phyloP scores from a whole-genome alignment of 2,888 invertebrate genomes.

The Apotomis turbidana region DNA sequence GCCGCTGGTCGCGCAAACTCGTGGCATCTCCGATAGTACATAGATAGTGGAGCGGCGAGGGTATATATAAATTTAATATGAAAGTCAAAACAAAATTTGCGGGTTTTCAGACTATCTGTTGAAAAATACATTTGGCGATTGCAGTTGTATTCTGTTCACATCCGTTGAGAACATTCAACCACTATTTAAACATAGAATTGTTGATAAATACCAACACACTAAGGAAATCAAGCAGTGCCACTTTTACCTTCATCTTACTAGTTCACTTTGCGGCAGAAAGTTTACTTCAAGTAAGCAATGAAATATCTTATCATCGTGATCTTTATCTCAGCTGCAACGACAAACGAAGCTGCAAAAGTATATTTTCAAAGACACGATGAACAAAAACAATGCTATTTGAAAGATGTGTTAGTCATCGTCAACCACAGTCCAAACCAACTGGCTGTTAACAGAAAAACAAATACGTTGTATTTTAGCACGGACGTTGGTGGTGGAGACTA shows the following conservation, averaged over 20 bases:
- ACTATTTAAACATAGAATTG: background rate
- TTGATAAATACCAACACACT: slow-evolving; percentile 4
- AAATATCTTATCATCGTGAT: background rate
- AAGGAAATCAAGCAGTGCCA: background rate
- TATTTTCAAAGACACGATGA: slow-evolving; percentile 52
- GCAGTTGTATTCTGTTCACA: background rate
- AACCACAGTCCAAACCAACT: slow-evolving; percentile 73
- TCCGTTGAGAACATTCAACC: background rate
- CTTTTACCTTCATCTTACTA: no score
- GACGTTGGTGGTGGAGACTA: slow-evolving; percentile 71
- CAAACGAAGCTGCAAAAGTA: slow-evolving; percentile 52
- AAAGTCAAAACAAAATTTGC: background rate
- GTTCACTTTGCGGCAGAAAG: background rate
- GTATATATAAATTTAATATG: background rate
- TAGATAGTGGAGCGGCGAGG: no score
- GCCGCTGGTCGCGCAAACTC: no score
- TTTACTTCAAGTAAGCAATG: slow-evolving; percentile 1
- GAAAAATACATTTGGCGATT: background rate
- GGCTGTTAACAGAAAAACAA: slow-evolving; percentile 61
- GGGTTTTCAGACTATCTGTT: background rate
- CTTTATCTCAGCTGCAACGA: slow-evolving; percentile 43
- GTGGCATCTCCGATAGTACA: no score
- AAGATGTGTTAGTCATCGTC: slow-evolving; percentile 61
- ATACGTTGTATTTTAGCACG: slow-evolving; percentile 71
- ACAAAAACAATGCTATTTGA: slow-evolving; percentile 62